Conservation (phyloP, 2,113 vertebrate species). For the Elachura formosa region DNA sequence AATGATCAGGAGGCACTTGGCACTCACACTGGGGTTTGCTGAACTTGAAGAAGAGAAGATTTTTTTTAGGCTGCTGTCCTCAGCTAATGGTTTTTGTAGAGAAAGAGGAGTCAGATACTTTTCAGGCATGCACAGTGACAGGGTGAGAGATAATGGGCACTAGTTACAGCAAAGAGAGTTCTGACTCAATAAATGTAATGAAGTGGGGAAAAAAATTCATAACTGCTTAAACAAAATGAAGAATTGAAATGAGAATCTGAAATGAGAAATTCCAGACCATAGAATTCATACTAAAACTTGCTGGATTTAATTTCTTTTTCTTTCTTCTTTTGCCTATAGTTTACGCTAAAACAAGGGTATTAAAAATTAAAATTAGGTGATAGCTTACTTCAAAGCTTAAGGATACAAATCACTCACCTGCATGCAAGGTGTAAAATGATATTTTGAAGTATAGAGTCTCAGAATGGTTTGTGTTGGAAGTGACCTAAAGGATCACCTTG, state of each 20-base stretch:
- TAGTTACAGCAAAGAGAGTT: not conserved
- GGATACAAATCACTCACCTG: not conserved
- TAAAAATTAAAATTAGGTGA: not conserved
- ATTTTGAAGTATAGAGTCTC: not conserved
- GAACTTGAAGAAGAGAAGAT: not conserved
- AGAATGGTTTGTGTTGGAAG: not conserved
- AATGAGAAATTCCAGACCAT: not conserved
- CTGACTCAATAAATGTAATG: not conserved
- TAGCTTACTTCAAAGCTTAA: not conserved
- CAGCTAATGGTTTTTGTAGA: not conserved
- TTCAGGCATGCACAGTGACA: fast-evolving
- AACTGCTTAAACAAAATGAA: not conserved
- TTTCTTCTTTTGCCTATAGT: not conserved
- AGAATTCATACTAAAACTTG: not conserved
- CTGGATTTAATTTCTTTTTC: not conserved
- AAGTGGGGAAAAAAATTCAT: not conserved
- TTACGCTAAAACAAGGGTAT: not conserved
- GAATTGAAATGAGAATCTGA: too few relatives aligned
- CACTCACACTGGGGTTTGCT: not conserved
- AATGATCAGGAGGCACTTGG: not conserved
- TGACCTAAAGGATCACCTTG: not conserved
- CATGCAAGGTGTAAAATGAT: not conserved
- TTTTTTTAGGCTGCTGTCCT: not conserved
- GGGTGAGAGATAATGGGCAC: not conserved
- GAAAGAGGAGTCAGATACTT: not conserved